Evolutionary conservation across 2,888 invertebrate genomes (phyloP).

Genomic region (Pterobdella sp.): DNA sequence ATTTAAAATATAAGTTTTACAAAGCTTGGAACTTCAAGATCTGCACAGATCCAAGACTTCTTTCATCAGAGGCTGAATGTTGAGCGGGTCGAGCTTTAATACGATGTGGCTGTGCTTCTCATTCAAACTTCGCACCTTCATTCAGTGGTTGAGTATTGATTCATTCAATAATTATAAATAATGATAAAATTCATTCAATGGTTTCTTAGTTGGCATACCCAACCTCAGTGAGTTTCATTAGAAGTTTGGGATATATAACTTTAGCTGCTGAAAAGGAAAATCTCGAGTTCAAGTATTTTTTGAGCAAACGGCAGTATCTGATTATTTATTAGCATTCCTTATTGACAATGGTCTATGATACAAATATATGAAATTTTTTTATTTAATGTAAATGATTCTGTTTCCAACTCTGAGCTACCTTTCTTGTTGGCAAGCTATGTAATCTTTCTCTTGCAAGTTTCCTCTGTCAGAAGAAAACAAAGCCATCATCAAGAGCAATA

Average conservation of each 20-base stretch:
- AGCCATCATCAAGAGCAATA: conserved; percentile 82
- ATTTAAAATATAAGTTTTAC: no score
- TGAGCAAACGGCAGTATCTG: conserved; percentile 46
- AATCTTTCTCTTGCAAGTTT: conserved; percentile 56
- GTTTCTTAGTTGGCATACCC: no score
- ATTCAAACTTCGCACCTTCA: conserved; percentile 68
- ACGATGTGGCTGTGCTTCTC: conserved; percentile 86
- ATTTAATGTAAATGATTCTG: neutral
- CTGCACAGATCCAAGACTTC: conserved; percentile 78
- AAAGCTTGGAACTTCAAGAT: neutral
- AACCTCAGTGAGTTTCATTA: conserved; percentile 78
- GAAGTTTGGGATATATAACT: conserved; percentile 55
- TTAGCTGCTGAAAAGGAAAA: conserved; percentile 42
- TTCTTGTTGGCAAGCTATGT: conserved; percentile 48
- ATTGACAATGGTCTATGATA: neutral
- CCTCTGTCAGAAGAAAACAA: conserved; percentile 78
- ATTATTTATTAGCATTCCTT: neutral
- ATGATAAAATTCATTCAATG: no score
- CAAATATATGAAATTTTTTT: neutral
- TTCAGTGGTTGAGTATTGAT: neutral
- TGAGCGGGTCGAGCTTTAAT: conserved; percentile 81
- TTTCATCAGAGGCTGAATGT: conserved; percentile 82
- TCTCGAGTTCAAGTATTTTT: conserved; percentile 48
- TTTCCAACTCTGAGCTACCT: conserved; percentile 46
- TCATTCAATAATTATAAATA: no score